Conservation (phyloP, 2,888 invertebrate genomes). For the Orthosia gracilis region DNA sequence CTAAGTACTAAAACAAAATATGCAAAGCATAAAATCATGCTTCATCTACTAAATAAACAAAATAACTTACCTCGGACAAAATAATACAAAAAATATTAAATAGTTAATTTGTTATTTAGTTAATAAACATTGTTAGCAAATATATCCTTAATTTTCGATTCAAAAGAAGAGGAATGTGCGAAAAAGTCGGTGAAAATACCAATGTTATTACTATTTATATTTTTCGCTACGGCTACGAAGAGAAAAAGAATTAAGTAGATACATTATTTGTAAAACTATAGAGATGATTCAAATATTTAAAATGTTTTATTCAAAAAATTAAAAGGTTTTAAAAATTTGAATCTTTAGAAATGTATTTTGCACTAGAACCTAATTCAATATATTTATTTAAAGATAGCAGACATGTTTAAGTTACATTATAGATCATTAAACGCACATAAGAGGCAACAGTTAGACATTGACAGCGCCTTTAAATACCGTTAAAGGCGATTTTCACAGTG, state of each 20-base stretch:
- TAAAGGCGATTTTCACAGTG: not conserved
- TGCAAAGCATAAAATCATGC: slow-evolving; percentile 50
- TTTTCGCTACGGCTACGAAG: slow-evolving; percentile 13
- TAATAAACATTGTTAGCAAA: slow-evolving; percentile 33
- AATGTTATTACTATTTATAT: slow-evolving; percentile 19
- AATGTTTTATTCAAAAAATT: not conserved
- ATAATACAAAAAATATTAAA: slow-evolving; percentile 5
- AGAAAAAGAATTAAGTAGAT: slow-evolving; percentile 3
- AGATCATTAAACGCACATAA: not conserved
- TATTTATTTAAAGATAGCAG: slow-evolving; percentile 12
- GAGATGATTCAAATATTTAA: slow-evolving; percentile 45
- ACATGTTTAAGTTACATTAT: slow-evolving; percentile 48
- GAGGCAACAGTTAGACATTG: not conserved
- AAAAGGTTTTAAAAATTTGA: slow-evolving; percentile 19
- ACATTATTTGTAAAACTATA: not conserved
- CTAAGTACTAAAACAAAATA: slow-evolving; percentile 27
- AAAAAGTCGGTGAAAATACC: slow-evolving; percentile 78
- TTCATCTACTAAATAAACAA: slow-evolving; percentile 9
- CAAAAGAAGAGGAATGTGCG: slow-evolving; percentile 87
- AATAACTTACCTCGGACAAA: slow-evolving; percentile 47
- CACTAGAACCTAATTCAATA: slow-evolving; percentile 23
- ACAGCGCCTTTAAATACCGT: not conserved
- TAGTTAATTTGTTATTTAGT: slow-evolving; percentile 29
- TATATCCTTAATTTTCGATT: slow-evolving; percentile 23
- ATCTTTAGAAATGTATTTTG: slow-evolving; percentile 15